Percentiles rank a stretch among this genome's conserved stretches.
phyloP scores from a whole-genome alignment of 1,140 invertebrate genomes.

The Heterodera carotae region DNA sequence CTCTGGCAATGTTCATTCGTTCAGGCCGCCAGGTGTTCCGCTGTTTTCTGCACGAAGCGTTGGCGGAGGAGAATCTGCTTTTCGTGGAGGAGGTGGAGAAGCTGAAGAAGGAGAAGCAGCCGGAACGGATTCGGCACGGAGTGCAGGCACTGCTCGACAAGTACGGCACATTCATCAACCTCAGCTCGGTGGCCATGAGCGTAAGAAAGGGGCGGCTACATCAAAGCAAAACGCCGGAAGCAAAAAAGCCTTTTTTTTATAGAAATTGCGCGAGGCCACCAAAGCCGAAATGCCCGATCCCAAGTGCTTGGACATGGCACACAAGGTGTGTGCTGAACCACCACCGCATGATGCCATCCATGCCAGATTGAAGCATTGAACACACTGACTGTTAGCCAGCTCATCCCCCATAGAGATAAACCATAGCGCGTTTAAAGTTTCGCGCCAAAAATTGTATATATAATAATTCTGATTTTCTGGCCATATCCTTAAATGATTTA shows the following conservation, averaged over 20 bases:
- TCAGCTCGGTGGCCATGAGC: conserved; percentile 56
- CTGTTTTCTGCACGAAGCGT: conserved; percentile 58
- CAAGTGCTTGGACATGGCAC: conserved; percentile 52
- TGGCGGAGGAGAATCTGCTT: conserved; percentile 62
- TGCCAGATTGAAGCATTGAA: too few species aligned
- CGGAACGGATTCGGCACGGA: conserved; percentile 45
- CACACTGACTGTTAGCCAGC: too few species aligned
- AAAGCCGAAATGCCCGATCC: conserved; percentile 36
- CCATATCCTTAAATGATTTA: too few species aligned
- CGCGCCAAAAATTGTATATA: too few species aligned
- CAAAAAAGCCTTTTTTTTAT: not conserved
- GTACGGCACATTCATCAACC: conserved; percentile 55
- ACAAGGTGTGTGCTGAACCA: conserved; percentile 58
- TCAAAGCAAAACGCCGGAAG: not conserved
- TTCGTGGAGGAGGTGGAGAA: conserved; percentile 63
- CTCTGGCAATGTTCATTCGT: too few species aligned
- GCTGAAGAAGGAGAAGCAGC: conserved; percentile 59
- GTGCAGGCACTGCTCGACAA: conserved; percentile 55
- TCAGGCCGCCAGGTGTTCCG: conserved; percentile 58
- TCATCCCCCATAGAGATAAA: too few species aligned
- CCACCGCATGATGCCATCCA: too few species aligned
- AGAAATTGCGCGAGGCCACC: conserved; percentile 39
- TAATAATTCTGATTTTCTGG: too few species aligned
- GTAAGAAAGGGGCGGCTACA: conserved; percentile 38
- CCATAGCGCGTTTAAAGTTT: too few species aligned